These are phyloP conservation scores for Paradisaea rubra DNA, from an alignment of 2,113 vertebrate species.

Conservation along the genomic window DNA sequence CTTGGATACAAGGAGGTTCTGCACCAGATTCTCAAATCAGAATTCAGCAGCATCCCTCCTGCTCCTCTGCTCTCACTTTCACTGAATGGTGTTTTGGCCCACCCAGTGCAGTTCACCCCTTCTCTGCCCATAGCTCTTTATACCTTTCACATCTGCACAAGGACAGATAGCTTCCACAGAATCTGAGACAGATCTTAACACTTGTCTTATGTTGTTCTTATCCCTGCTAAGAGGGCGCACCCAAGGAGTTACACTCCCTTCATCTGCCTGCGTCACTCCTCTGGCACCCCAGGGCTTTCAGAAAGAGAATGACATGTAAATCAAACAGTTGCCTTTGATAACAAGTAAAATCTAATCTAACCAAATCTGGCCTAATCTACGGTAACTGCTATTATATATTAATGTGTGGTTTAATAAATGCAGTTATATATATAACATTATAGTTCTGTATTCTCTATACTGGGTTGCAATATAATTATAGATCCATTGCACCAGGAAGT, in stretches of 20 bases:
- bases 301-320: background rate
- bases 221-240: background rate
- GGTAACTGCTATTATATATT: background rate
- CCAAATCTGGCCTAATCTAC: background rate
- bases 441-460: background rate
- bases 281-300: background rate
- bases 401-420: background rate
- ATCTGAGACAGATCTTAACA: background rate
- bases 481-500: background rate
- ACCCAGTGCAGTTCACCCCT: background rate
- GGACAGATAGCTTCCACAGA: background rate
- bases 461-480: background rate
- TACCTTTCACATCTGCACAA: background rate
- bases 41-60: background rate
- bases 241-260: background rate
- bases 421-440: background rate
- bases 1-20: background rate
- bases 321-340: background rate
- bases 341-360: background rate
- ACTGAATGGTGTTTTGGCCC: background rate
- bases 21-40: background rate
- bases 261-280: background rate
- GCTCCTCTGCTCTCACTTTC: background rate
- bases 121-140: background rate
- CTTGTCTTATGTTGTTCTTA: background rate